phyloP scores from a whole-genome alignment of 2,113 vertebrate species.

The Callipepla californica region DNA sequence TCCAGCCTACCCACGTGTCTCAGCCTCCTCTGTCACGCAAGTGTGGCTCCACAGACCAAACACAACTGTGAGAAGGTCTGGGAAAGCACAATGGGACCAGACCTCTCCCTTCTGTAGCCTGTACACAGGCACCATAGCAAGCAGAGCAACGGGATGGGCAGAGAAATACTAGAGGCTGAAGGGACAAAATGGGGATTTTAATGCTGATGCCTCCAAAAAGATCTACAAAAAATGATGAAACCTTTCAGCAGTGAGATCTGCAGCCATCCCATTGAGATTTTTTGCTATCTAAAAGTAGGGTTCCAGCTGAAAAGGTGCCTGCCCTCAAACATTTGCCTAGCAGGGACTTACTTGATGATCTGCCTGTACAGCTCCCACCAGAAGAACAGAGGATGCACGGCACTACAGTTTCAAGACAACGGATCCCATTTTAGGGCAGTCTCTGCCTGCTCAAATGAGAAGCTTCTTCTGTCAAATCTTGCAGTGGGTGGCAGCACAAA shows the following conservation, averaged over 20 bases:
- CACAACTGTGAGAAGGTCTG: not conserved
- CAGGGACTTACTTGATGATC: not conserved
- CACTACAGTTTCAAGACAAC: not conserved
- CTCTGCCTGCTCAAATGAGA: not conserved
- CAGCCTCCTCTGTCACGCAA: not conserved
- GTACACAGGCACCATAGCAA: not conserved
- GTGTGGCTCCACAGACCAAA: fast-evolving
- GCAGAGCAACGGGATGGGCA: not conserved
- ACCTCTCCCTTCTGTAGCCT: not conserved
- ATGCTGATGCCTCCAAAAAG: not conserved
- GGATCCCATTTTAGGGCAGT: not conserved
- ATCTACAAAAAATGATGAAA: not conserved
- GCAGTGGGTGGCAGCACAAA: not conserved
- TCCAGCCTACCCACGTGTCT: not conserved
- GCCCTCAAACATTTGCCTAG: not conserved
- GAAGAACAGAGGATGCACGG: not conserved
- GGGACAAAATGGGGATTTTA: not conserved
- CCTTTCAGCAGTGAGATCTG: not conserved
- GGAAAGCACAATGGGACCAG: not conserved
- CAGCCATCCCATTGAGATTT: not conserved
- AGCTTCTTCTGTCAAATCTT: not conserved
- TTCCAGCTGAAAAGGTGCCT: not conserved
- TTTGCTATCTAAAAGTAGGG: not conserved
- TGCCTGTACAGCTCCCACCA: not conserved
- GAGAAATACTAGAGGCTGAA: not conserved